These are phyloP conservation scores for Drosophila atripex DNA, from an alignment of 2,888 invertebrate species.

Conservation along the genomic window DNA sequence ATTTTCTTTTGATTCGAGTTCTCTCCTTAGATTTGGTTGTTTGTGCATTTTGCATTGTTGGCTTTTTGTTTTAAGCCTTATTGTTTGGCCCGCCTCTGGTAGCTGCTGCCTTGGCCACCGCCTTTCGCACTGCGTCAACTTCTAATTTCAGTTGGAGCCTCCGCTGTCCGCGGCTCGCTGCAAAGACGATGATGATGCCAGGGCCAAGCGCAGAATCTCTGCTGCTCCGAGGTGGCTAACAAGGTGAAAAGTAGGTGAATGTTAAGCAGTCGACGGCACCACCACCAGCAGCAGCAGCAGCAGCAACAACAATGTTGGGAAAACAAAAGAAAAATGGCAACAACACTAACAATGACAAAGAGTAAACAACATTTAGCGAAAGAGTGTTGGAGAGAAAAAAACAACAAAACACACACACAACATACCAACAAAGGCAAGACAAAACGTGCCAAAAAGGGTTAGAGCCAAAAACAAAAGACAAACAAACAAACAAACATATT, in stretches of 20 bases:
- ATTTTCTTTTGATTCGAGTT: conserved; percentile 13
- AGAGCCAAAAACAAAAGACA: conserved; percentile 62
- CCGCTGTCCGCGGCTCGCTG: conserved; percentile 38
- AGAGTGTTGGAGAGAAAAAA: conserved; percentile 42
- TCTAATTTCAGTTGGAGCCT: conserved; percentile 74
- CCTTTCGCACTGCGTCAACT: conserved; percentile 73
- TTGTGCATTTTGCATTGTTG: conserved; percentile 62
- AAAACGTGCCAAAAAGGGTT: conserved; percentile 72
- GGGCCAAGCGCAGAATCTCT: conserved; percentile 66
- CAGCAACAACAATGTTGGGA: conserved; percentile 49
- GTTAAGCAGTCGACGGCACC: conserved; percentile 39
- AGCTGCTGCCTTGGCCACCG: conserved; percentile 23
- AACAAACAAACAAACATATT: conserved; percentile 72
- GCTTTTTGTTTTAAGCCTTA: conserved; percentile 38
- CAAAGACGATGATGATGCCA: conserved; percentile 65
- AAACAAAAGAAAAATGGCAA: conserved; percentile 68
- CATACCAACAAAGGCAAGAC: conserved; percentile 25
- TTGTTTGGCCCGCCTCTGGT: conserved; percentile 36
- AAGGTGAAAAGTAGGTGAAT: conserved; percentile 59
- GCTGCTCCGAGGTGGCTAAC: conserved; percentile 52
- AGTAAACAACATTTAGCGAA: conserved; percentile 78
- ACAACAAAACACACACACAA: conserved; percentile 12
- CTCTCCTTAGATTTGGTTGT: conserved; percentile 25
- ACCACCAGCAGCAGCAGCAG: conserved; percentile 24
- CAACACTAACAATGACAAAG: conserved; percentile 67